These are phyloP conservation scores for Watsonalla binaria DNA, from an alignment of 2,888 invertebrate species.

Conservation along the genomic window DNA sequence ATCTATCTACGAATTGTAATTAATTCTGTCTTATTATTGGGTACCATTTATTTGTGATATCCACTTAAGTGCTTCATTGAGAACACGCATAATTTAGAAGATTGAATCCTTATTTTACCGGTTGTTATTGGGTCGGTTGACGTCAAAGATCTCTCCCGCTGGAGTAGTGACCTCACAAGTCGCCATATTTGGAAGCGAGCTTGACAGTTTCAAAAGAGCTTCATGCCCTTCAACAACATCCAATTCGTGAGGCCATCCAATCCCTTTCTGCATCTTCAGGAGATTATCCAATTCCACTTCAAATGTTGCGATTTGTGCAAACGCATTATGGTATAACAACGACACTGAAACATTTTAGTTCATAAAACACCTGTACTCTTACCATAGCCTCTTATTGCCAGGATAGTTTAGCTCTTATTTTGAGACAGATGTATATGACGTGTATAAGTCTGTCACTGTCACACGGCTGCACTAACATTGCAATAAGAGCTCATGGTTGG, in stretches of 20 bases:
- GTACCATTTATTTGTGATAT: too few relatives aligned
- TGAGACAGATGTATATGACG: too few relatives aligned
- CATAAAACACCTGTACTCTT: too few relatives aligned
- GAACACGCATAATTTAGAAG: not conserved
- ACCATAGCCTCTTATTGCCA: too few relatives aligned
- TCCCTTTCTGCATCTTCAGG: conserved; percentile 51
- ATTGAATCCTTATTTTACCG: conserved; percentile 33
- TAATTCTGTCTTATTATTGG: too few relatives aligned
- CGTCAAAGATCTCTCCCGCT: conserved; percentile 39
- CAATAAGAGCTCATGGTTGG: too few relatives aligned
- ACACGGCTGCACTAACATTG: too few relatives aligned
- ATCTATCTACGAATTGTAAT: too few relatives aligned
- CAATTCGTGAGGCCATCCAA: conserved; percentile 55
- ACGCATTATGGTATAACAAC: conserved; percentile 14
- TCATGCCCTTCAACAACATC: conserved; percentile 51
- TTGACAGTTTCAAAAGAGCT: conserved; percentile 47
- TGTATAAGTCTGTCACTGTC: too few relatives aligned
- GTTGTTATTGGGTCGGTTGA: conserved; percentile 35
- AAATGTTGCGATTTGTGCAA: conserved; percentile 21
- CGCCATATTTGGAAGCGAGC: conserved; percentile 32
- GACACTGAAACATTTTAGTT: not conserved
- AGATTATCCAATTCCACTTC: conserved; percentile 39
- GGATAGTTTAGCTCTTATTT: too few relatives aligned
- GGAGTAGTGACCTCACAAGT: conserved; percentile 50
- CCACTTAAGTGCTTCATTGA: too few relatives aligned